Evolutionary conservation across 2,113 vertebrate genomes (phyloP), one percentile per base, ranked within the genome.

Genomic region (Laticauda laticaudata): DNA sequence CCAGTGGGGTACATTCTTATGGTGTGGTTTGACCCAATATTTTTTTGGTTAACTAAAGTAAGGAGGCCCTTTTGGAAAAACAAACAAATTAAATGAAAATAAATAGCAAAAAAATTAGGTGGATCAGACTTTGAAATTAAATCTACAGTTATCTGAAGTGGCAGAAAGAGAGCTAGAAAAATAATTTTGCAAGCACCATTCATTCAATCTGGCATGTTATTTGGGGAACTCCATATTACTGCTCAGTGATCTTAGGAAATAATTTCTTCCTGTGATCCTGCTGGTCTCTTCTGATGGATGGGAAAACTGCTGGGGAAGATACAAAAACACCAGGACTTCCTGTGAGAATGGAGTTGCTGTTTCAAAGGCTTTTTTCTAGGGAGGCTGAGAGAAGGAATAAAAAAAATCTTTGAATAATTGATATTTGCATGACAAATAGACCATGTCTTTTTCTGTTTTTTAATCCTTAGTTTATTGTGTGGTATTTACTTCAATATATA

Each of bases 261-360:
- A 94, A 95, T 95, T 94, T 95, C 93, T 96, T 97, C 96, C 95
- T 95, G 95, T 93, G 69, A 86, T 90, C 0, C 0, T 96, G 94
- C 95, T 95, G 51, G 90, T 96, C 51, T 92, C 89, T 95, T 94
- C 92, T 96, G 91, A 96, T 96, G 95, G 92, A 95, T 96, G 95
- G 94, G 86, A 91, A 94, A 94, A 96, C 94, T 95, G 91, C 92
- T 90, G 88, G 94, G 93, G 96, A 96, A 96, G 95, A 95, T 92
- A 53, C 87, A 94, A 95, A 96, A 97, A 96, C 95, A 97, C 96
- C 96, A 95, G 95, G 75, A 96, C 93, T 94, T 96, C 95, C 95
- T 96, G 93, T 93, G 94, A 96, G 92, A 96, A 90, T 93, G 75
- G 26, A 90, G 89, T 93, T 93, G 90, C 89, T 90, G 48, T 53